Percentiles rank a stretch among this genome's conserved stretches.
Conservation (phyloP, 2,113 vertebrate genomes). For the Alethe castanea region DNA sequence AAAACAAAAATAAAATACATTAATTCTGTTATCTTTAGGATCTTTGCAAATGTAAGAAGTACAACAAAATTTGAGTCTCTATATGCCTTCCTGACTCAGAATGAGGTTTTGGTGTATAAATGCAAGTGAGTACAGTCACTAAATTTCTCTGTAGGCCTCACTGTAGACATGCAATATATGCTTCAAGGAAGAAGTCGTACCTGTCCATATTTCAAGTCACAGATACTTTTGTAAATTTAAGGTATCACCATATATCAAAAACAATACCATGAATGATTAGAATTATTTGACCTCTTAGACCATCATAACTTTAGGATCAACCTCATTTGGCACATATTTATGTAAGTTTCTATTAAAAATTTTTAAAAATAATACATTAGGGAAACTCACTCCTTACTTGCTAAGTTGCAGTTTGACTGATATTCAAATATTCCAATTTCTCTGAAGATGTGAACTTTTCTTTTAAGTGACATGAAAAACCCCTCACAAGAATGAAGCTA, state of each 20-base stretch:
- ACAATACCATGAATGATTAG: rapidly evolving
- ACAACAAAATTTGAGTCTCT: not conserved
- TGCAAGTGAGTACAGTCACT: not conserved
- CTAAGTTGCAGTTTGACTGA: not conserved
- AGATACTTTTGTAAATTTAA: not conserved
- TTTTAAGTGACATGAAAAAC: not conserved
- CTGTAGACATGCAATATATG: not conserved
- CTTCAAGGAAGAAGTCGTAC: not conserved
- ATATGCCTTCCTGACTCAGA: not conserved
- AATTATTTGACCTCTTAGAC: not conserved
- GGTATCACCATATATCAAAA: not conserved
- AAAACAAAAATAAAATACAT: not conserved
- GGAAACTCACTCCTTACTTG: rapidly evolving
- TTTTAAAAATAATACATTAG: not conserved
- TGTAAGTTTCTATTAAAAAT: not conserved
- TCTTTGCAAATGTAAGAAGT: not conserved
- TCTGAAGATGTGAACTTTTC: not conserved
- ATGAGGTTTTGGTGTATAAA: not conserved
- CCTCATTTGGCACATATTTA: not conserved
- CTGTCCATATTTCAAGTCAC: not conserved
- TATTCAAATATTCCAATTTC: not conserved
- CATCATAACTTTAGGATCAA: not conserved
- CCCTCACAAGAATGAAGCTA: not conserved
- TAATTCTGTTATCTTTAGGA: not conserved
- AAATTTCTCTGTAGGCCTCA: not conserved